These are phyloP conservation scores for Orchesella flavescens DNA, from an alignment of 2,888 invertebrate genomes.

Conservation along the genomic window DNA sequence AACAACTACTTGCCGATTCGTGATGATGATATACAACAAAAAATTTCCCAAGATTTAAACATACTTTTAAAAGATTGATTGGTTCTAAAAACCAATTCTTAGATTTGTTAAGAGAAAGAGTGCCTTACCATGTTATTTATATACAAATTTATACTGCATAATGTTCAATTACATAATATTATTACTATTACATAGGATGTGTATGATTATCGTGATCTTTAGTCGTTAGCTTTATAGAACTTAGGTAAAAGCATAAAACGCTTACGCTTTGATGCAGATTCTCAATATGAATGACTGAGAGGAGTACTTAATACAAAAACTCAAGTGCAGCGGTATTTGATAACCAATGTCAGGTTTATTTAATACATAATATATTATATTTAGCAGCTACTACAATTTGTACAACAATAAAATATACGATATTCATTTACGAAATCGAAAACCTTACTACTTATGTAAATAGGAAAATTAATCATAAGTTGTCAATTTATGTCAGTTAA, in stretches of 20 bases:
- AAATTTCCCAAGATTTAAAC: constrained; percentile 49
- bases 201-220: no score
- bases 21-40: constrained; percentile 52
- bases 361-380: constrained; percentile 15
- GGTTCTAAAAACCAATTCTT: no score
- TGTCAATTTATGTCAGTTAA: no score
- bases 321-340: not conserved
- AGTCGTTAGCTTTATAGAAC: not conserved
- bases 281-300: constrained; percentile 54
- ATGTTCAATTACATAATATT: no score
- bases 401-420: constrained; percentile 48
- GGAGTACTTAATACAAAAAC: constrained; percentile 7
- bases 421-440: no score
- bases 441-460: no score
- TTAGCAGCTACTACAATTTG: constrained; percentile 13
- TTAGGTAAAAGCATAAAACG: constrained; percentile 44
- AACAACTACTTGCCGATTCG: constrained; percentile 50
- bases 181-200: no score
- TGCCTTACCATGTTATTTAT: constrained; percentile 22
- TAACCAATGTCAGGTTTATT: constrained; percentile 39
- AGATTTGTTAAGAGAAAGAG: not conserved
- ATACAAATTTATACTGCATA: constrained; percentile 20
- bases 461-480: no score
- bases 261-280: constrained; percentile 54
- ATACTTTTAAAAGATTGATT: constrained; percentile 29